Evolutionary conservation across 2,113 vertebrate genomes (phyloP).

Genomic region (Ceyx melanurus): DNA sequence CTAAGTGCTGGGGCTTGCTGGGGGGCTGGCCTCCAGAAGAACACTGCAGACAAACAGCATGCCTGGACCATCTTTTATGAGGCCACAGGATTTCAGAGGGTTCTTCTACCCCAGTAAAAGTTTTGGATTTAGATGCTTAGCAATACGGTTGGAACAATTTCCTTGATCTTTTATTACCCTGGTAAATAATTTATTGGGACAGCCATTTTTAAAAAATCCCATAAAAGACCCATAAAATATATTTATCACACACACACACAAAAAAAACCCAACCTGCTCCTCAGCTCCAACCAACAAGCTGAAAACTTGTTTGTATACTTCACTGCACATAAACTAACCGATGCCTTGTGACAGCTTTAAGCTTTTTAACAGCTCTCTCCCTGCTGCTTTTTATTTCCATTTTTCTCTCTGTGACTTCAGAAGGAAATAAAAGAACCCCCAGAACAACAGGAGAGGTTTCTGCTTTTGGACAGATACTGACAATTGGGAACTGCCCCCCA

Average conservation of each 20-base stretch:
- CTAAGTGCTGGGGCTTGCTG: neutral
- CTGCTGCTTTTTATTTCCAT: constrained; percentile 27
- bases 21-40: neutral
- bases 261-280: neutral
- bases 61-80: neutral
- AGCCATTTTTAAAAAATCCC: constrained; percentile 54
- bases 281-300: constrained; percentile 40
- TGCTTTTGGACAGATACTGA: neutral
- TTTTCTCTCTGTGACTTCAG: constrained; percentile 20
- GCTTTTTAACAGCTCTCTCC: constrained; percentile 59
- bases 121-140: constrained; percentile 52
- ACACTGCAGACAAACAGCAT: neutral
- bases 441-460: neutral
- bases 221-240: constrained; percentile 70
- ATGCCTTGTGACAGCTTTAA: constrained; percentile 63
- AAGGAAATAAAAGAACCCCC: neutral
- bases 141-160: constrained; percentile 17
- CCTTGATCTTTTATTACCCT: constrained; percentile 64
- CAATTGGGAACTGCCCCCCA: neutral
- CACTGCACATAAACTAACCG: constrained; percentile 61
- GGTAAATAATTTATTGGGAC: constrained; percentile 69
- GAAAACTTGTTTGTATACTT: constrained; percentile 64
- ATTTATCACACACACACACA: constrained; percentile 50
- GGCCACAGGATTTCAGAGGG: neutral
- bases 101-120: constrained; percentile 27